These are phyloP conservation scores for Thamnophis elegans DNA, from an alignment of 2,797 vertebrate species.

Conservation along the genomic window DNA sequence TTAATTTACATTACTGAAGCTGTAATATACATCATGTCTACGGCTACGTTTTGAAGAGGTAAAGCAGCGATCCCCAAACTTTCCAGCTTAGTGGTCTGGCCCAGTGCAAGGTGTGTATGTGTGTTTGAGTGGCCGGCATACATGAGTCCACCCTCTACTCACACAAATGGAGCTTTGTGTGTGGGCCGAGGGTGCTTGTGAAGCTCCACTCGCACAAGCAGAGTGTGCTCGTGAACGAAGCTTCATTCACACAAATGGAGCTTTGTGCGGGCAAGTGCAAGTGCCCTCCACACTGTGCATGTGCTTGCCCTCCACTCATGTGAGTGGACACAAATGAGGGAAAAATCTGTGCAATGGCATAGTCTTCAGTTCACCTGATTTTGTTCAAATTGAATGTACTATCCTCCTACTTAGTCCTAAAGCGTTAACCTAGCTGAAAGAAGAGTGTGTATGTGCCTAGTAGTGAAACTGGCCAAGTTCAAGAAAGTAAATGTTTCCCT, in stretches of 20 bases:
- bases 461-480: slow-evolving; percentile 12
- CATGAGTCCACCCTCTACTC: neutral
- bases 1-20: neutral
- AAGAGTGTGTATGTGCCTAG: neutral
- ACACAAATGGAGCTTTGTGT: neutral
- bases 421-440: neutral
- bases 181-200: accelerated
- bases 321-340: neutral
- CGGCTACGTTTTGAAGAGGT: neutral
- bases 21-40: neutral
- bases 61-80: neutral
- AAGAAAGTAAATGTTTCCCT: slow-evolving; percentile 46
- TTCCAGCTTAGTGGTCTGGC: neutral
- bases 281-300: neutral
- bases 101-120: neutral
- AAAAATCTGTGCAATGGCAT: neutral
- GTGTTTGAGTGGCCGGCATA: neutral
- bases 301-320: accelerated
- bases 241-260: neutral
- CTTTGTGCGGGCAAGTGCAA: accelerated
- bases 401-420: neutral
- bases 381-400: neutral
- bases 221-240: neutral
- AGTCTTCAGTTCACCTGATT: neutral
- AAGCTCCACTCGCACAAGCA: neutral